Conservation (phyloP, 2,888 invertebrate genomes). For the Leptura quadrifasciata region DNA sequence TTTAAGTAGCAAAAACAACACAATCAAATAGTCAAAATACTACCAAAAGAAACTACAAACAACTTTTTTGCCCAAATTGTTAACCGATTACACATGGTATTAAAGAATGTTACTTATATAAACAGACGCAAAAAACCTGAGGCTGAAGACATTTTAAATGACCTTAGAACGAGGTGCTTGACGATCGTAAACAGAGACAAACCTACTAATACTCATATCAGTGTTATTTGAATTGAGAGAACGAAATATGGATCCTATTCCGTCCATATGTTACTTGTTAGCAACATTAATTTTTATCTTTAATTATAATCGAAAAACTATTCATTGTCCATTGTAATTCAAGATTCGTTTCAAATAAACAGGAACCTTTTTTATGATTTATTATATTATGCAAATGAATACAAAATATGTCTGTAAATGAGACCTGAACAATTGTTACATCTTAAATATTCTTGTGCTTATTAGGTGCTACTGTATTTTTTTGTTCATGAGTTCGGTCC, state of each 20-base stretch:
- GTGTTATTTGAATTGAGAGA: background rate
- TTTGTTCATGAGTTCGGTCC: slow-evolving; percentile 27
- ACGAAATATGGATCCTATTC: slow-evolving; percentile 8
- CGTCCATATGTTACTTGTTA: background rate
- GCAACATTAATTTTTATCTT: slow-evolving; percentile 12
- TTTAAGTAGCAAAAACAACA: background rate
- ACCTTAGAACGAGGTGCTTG: background rate
- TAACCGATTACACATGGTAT: slow-evolving; percentile 7
- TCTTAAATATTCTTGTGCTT: slow-evolving; percentile 29
- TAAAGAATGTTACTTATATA: background rate
- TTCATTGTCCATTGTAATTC: slow-evolving; percentile 26
- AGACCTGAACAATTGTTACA: slow-evolving; percentile 20
- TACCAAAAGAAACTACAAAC: background rate
- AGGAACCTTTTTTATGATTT: slow-evolving; percentile 16
- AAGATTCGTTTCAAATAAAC: background rate
- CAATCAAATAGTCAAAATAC: background rate
- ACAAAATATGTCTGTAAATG: slow-evolving; percentile 33
- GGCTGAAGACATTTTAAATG: background rate
- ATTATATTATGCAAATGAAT: slow-evolving; percentile 34
- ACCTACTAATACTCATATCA: background rate
- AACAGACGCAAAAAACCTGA: background rate
- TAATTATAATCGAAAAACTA: slow-evolving; percentile 10
- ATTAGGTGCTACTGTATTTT: slow-evolving; percentile 39
- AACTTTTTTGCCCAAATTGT: slow-evolving; percentile 2
- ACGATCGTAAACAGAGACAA: background rate